Evolutionary conservation across 2,113 vertebrate genomes (phyloP), one percentile per base, ranked within the genome.

Genomic region (Xenopus laevis): DNA sequence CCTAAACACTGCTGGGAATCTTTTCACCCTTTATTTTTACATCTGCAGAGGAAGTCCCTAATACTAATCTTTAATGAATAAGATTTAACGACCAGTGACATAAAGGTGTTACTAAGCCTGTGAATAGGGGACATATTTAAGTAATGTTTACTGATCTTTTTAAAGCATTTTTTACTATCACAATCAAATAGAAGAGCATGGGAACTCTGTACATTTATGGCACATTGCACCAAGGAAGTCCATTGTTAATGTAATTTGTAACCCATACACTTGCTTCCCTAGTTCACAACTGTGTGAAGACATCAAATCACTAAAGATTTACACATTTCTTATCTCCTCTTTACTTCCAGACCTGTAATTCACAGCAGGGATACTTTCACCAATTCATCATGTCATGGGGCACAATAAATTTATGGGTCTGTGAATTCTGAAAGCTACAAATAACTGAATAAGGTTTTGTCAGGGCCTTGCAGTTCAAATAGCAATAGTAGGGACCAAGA

Each of bases 191-290:
- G 50, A 67, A 46, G 21, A 23, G 2, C 66, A 55, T 63, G 59
- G 45, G 58, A 76, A 76, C 4, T 1, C 23, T 27, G 1, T 27
- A 27, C 40, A 63, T 76, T 76, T 76, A 76, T 64, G 46, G 53
- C 47, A 55, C 18, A 16, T 45, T 12, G 46, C 30, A 76, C 52
- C 17, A 63, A 76, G 47, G 23, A 61, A 76, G 66, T n/a, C 33
- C 23, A 53, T 75, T 75, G 55, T 75, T 21, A 20, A 21, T 68
- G 60, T 16, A 16, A 16, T 55, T 55, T n/a, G 6, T 2, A 47
- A 23, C 45, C 20, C 16, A 40, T n/a, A n/a, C 57, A 55, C 47
- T 63, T n/a, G 10, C 46, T 74, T 15, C 40, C 55, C 23, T 53
- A 60, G 27, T 67, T 67, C 72, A 47, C 50, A 61, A 67, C 18